Conservation (phyloP, 2,888 invertebrate species). For the Meteorus cinctellus region DNA sequence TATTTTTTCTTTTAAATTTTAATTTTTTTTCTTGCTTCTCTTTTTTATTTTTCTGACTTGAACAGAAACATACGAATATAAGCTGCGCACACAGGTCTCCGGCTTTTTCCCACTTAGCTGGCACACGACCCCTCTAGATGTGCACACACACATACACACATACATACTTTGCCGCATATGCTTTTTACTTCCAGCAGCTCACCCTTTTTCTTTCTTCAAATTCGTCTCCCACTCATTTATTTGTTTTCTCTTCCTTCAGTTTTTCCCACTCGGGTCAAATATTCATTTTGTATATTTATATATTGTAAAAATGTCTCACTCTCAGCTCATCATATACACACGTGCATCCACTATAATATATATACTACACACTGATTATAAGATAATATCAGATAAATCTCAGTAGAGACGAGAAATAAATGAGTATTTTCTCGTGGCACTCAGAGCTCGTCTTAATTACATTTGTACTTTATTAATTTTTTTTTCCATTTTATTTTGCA, state of each 20-base stretch:
- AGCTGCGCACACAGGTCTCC: background rate
- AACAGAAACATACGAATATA: background rate
- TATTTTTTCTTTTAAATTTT: background rate
- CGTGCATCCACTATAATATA: slow-evolving; percentile 13
- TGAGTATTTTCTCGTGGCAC: slow-evolving; percentile 25
- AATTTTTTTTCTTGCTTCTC: background rate
- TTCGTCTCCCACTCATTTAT: slow-evolving; percentile 47
- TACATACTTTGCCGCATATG: background rate
- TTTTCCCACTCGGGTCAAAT: slow-evolving; percentile 42
- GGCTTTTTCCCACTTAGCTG: background rate
- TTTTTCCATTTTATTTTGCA: background rate
- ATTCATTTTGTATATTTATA: slow-evolving; percentile 38
- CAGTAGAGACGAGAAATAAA: slow-evolving; percentile 32
- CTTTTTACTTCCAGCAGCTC: slow-evolving; percentile 22
- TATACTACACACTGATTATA: background rate
- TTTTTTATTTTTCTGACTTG: background rate
- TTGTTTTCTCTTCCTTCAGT: slow-evolving; percentile 25
- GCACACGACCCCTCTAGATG: background rate
- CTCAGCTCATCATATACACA: background rate
- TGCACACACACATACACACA: background rate
- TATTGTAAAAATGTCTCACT: slow-evolving; percentile 1
- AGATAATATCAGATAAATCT: slow-evolving; percentile 60
- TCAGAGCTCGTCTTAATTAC: slow-evolving; percentile 40
- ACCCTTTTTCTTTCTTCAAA: slow-evolving; percentile 14
- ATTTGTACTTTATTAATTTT: slow-evolving; percentile 23